Conservation (phyloP, 1,140 invertebrate genomes). For the Neodiprion fabricii region DNA sequence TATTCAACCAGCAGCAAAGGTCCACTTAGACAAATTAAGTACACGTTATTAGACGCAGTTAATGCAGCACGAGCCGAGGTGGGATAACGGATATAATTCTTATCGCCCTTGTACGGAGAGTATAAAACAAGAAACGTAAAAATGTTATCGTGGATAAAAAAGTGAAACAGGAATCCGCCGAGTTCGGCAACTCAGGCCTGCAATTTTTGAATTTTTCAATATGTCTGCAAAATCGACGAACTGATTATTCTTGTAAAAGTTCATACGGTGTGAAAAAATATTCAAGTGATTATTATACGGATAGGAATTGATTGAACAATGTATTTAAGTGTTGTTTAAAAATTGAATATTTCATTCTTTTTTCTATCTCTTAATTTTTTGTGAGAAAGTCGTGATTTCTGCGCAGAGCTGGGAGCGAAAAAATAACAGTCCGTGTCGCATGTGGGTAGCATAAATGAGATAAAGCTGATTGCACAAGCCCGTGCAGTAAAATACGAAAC, state of each 20-base stretch:
- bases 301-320: too few species aligned
- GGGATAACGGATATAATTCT: neutral
- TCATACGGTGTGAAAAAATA: too few species aligned
- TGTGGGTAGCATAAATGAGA: neutral
- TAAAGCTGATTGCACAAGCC: slow-evolving; percentile 30
- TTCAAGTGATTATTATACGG: too few species aligned
- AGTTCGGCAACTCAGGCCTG: neutral
- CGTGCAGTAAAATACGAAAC: slow-evolving; percentile 36
- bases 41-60: neutral
- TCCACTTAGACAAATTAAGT: slow-evolving; percentile 18
- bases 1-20: slow-evolving; percentile 15
- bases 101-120: neutral
- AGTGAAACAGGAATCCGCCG: too few species aligned
- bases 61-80: neutral
- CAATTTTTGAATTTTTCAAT: neutral
- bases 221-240: too few species aligned
- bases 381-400: too few species aligned
- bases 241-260: too few species aligned
- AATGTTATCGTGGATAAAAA: neutral
- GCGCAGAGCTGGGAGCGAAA: too few species aligned
- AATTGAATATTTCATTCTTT: too few species aligned
- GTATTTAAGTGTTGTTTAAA: too few species aligned
- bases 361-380: too few species aligned
- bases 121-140: neutral
- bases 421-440: too few species aligned